Evolutionary conservation across 2,888 invertebrate species (phyloP).

Genomic region (Sipha maydis): DNA sequence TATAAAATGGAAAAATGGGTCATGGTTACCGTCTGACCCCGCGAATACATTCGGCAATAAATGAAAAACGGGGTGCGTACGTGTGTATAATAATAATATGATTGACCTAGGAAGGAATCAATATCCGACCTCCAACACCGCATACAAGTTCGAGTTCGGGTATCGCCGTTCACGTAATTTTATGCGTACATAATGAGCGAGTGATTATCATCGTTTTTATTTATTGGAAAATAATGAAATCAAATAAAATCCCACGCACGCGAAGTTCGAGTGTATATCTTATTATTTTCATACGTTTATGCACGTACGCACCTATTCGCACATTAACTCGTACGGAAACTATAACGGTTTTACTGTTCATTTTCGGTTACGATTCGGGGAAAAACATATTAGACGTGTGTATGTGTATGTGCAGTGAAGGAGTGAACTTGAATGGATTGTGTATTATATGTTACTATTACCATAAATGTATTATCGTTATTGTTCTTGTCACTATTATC

Average conservation of each 20-base stretch:
- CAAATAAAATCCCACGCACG: background rate
- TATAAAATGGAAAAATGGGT: background rate
- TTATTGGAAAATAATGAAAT: background rate
- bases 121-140: slow-evolving; percentile 19
- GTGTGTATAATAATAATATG: background rate
- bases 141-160: background rate
- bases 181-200: background rate
- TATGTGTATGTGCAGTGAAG: no score
- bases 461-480: no score
- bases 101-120: slow-evolving; percentile 19
- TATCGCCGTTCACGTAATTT: background rate
- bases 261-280: background rate
- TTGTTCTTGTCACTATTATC: no score
- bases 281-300: no score
- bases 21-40: slow-evolving; percentile 4
- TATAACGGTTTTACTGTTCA: no score
- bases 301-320: no score
- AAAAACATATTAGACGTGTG: no score
- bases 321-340: no score
- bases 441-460: no score
- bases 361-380: background rate
- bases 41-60: background rate
- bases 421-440: no score
- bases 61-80: background rate
- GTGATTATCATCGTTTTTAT: no score